These are phyloP conservation scores for Calephelis perditalis DNA, from an alignment of 2,888 invertebrate genomes.

Conservation along the genomic window DNA sequence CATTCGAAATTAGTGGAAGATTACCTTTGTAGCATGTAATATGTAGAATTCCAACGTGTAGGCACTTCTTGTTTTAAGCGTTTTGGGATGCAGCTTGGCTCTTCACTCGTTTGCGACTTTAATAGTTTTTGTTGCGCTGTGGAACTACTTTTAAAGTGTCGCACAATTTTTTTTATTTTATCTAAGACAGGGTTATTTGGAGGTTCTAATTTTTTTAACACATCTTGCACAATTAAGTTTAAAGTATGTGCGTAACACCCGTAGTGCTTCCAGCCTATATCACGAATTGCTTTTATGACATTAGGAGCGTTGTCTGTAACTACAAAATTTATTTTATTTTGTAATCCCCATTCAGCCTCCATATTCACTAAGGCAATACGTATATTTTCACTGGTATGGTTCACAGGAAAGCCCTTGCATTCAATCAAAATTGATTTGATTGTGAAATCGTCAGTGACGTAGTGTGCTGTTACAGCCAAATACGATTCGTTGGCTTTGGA, in stretches of 20 bases:
- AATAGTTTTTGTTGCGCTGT: not conserved
- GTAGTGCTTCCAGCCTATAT: too few species aligned
- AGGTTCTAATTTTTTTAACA: too few species aligned
- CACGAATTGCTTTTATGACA: too few species aligned
- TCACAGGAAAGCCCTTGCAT: too few species aligned
- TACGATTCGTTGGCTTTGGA: not conserved
- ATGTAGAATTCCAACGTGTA: not conserved
- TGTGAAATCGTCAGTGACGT: not conserved
- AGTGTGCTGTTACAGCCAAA: slow-evolving; percentile 2
- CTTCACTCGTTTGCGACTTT: not conserved
- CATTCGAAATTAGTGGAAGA: slow-evolving; percentile 25
- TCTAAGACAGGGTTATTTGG: not conserved
- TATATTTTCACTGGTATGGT: too few species aligned
- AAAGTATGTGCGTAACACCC: too few species aligned
- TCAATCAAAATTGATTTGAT: not conserved
- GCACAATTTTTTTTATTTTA: not conserved
- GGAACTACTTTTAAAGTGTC: slow-evolving; percentile 13
- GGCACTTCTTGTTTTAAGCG: not conserved
- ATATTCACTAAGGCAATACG: too few species aligned
- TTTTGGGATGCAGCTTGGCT: not conserved
- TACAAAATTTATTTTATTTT: too few species aligned
- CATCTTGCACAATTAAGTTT: too few species aligned
- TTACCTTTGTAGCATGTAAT: slow-evolving; percentile 16
- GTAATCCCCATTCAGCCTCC: too few species aligned
- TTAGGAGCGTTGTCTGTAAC: too few species aligned